Evolutionary conservation across 2,797 vertebrate genomes (phyloP), one percentile per base, ranked within the genome.

Genomic region (Hoplostethus mediterraneus): DNA sequence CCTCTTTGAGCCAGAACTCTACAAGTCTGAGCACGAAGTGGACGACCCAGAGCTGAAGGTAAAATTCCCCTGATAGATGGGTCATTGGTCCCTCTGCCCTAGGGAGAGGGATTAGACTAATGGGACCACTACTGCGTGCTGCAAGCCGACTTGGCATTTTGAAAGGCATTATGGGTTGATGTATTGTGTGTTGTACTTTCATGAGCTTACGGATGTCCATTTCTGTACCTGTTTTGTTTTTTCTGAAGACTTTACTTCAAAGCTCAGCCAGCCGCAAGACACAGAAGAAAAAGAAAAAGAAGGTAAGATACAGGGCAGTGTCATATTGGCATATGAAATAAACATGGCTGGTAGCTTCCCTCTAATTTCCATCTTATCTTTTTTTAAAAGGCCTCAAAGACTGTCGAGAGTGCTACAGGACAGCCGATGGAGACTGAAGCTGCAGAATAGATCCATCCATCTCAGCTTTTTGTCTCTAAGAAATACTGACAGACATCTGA

Each of bases 221-320:
- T 38, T 51, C n/a, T 45, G 10, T 71, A 12, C 5, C 7, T 44
- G 21, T 28, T 10, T 36, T 45, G 63, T 8, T 63, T 21, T 25
- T 4, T 17, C 36, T 63, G 17, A 81, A 99, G 98, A 95, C 96
- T 84, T 95, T 99, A 75, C 95, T 99, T 84, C 97, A 98, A 76
- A 99, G 97, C 93, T 99, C 98, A 40, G 96, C 97, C 77, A 99
- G 98, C 91, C 93, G 97, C 57, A 99, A 98, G 94, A 96, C 97
- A 36, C 98, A 99, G 89, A 99, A 99, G 94, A 99, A 98, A 93
- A 99, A 99, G 96, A 99, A 99, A 95, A 99, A 99, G 96, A 99
- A 99, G 98, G 98, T 99, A 68, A 83, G 76, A 40, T 33, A 21
- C 4, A 42, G 14, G 0, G 4, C 14, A 7, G 0, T 47, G 5